A percentile compares a stretch with the other conserved stretches of the same genome.
phyloP scores from a whole-genome alignment of 2,888 invertebrate species.

The Agrochola lota region DNA sequence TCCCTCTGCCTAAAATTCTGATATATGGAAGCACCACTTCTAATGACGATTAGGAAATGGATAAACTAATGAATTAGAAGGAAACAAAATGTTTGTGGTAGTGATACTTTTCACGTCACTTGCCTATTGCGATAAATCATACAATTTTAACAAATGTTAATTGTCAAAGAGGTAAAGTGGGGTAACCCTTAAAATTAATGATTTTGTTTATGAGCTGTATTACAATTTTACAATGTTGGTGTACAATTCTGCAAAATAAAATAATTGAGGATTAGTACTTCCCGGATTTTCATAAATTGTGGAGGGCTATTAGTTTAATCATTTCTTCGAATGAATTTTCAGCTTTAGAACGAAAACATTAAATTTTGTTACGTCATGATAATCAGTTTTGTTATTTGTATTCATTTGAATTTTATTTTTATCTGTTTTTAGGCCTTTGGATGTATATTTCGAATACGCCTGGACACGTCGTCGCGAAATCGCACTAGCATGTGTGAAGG shows the following conservation, averaged over 20 bases:
- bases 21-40: neutral
- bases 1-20: no score
- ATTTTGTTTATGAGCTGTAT: neutral
- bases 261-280: neutral
- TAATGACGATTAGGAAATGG: neutral
- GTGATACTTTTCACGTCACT: neutral
- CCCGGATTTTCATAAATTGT: neutral
- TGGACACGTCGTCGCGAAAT: slow-evolving; percentile 77
- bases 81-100: neutral
- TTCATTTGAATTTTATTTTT: slow-evolving; percentile 28
- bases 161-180: neutral
- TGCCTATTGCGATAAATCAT: neutral
- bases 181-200: neutral
- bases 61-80: neutral
- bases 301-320: neutral
- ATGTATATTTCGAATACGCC: slow-evolving; percentile 75
- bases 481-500: slow-evolving; percentile 84
- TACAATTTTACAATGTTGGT: neutral
- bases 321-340: neutral
- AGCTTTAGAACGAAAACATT: neutral
- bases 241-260: no score
- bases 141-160: neutral
- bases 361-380: neutral
- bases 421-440: slow-evolving; percentile 76
- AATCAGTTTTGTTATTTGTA: neutral